Evolutionary conservation across 2,888 invertebrate genomes (phyloP), one percentile per base, ranked within the genome.

Genomic region (Himalopsyche tibetana): DNA sequence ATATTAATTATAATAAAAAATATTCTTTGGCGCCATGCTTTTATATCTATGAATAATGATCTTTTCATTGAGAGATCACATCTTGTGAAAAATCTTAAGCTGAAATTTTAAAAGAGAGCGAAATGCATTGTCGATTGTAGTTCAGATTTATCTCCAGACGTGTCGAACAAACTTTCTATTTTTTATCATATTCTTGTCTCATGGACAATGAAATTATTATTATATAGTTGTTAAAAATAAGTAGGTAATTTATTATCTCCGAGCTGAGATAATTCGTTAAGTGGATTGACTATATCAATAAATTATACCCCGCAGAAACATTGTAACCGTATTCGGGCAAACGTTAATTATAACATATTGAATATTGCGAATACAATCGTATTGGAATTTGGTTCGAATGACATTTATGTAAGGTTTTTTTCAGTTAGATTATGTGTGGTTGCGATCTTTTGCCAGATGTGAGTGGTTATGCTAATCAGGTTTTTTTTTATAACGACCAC

Each of bases 141-240:
- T 63, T 56, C 56, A 56, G 56, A 56, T 56, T 63, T 63, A 63
- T 63, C 63, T 63, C 63, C 63, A 63, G 63, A 63, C 63, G 63
- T 63, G 63, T 63, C 63, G 63, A 63, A 19, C 19, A 28, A 63
- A 63, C 63, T 63, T 63, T 63, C 63, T 63, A 63, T 63, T 63
- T 63, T 63, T 63, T 63, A 63, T 63, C 63, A 63, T 63, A 63
- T 63, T 63, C 19, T 63, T 19, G 63, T 63, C 63, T 63, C 63
- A 63, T 63, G 63, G 63, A 63, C 63, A 63, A 63, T 63, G 63
- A 63, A 63, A 63, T 63, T 63, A 63, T 63, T 63, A 19, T 63
- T 63, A 63, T 63, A 63, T 19, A 63, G 63, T 63, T 63, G 63
- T 63, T 63, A 63, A 63, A 63, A 19, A 63, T 63, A 8, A 63